Evolutionary conservation across 1,140 invertebrate species (phyloP).

Genomic region (Lordiphosa clarofinis): DNA sequence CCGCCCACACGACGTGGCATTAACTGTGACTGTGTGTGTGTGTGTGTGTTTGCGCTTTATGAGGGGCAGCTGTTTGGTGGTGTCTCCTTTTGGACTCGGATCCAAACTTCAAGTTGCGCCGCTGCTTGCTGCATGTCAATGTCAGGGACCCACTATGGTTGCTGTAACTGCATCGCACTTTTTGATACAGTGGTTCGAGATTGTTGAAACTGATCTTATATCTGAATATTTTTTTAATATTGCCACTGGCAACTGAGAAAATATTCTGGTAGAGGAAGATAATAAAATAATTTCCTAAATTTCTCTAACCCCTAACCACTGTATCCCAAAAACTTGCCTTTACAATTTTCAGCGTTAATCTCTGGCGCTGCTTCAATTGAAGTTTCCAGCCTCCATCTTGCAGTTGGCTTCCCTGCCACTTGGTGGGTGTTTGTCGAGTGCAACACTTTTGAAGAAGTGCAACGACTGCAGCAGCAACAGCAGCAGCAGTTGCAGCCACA

Average conservation of each 20-base stretch:
- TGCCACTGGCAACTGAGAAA: too few relatives aligned
- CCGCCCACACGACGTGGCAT: conserved; percentile 52
- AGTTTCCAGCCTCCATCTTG: conserved; percentile 33
- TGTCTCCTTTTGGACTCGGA: conserved; percentile 6
- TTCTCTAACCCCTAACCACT: background rate
- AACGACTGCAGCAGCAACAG: conserved; percentile 33
- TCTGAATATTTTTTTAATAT: too few relatives aligned
- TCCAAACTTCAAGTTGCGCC: conserved; percentile 1
- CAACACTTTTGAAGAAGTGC: conserved; percentile 62
- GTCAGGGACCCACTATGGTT: conserved; percentile 32
- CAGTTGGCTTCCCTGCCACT: conserved; percentile 11
- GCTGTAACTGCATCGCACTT: conserved; percentile 9
- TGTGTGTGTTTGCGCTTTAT: conserved; percentile 2
- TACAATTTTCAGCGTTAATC: conserved; percentile 34
- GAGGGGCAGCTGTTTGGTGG: conserved; percentile 41
- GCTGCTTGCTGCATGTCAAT: conserved; percentile 54
- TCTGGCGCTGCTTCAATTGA: conserved; percentile 50
- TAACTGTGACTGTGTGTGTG: background rate
- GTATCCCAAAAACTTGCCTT: conserved; percentile 26
- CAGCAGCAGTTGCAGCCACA: conserved; percentile 10
- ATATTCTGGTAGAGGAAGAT: too few relatives aligned
- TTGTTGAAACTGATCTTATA: too few relatives aligned
- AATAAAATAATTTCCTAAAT: background rate
- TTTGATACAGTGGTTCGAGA: conserved; percentile 17
- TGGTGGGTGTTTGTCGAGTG: conserved; percentile 53